Conservation (phyloP, 1,140 invertebrate species). For the Drosophila lacertosa region DNA sequence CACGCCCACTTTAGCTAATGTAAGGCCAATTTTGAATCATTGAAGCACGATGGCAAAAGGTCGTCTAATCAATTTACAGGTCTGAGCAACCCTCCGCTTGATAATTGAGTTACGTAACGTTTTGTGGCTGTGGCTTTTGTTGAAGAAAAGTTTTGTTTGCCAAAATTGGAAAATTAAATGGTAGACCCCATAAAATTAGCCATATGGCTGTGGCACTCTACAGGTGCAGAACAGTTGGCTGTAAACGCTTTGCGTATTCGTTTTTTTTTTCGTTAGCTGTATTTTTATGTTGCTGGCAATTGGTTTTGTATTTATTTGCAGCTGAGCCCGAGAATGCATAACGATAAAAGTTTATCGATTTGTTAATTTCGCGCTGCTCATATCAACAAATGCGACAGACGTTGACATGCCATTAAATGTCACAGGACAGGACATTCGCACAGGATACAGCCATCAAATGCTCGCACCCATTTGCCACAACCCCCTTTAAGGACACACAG, state of each 20-base stretch:
- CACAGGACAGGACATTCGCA: constrained; percentile 37
- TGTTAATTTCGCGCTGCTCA: constrained; percentile 67
- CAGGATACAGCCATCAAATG: constrained; percentile 49
- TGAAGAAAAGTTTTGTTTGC: constrained; percentile 51
- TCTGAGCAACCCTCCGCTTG: constrained; percentile 34
- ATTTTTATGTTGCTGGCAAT: constrained; percentile 57
- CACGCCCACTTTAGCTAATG: constrained; percentile 64
- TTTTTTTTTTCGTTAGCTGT: constrained; percentile 30
- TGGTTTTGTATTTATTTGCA: constrained; percentile 68
- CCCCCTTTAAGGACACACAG: background rate
- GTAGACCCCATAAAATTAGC: constrained; percentile 61
- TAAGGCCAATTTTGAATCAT: constrained; percentile 51
- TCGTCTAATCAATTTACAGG: constrained; percentile 68
- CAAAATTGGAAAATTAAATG: constrained; percentile 64
- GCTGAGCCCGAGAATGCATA: constrained; percentile 56
- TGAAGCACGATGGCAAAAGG: constrained; percentile 45
- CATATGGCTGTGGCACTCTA: constrained; percentile 55
- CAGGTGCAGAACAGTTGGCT: constrained; percentile 41
- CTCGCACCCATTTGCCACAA: constrained; percentile 1
- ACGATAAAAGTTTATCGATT: constrained; percentile 79
- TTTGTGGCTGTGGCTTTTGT: constrained; percentile 46
- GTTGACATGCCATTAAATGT: constrained; percentile 78
- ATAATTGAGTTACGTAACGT: constrained; percentile 63
- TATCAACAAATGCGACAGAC: constrained; percentile 76
- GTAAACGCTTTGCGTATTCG: background rate